Percentiles rank a stretch among this genome's conserved stretches.
Evolutionary conservation across 2,113 vertebrate genomes (phyloP).

Genomic region (Gavia stellata): DNA sequence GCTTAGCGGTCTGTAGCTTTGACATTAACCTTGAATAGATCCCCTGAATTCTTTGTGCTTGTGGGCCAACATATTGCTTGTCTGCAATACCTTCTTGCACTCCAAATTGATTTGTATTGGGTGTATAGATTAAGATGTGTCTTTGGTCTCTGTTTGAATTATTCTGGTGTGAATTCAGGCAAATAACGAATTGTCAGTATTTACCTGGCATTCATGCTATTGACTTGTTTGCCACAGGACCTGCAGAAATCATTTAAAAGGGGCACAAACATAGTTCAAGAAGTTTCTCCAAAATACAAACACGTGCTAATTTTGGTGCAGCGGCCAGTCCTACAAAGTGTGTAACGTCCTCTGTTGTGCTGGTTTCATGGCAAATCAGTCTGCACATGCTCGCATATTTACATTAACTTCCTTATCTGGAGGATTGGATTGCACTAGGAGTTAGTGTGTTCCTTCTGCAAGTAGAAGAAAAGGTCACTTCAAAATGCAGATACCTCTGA

Average conservation of each 20-base stretch:
- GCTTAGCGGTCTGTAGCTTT: neutral
- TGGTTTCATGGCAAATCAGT: neutral
- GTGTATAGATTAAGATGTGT: neutral
- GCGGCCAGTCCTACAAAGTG: neutral
- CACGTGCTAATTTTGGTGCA: neutral
- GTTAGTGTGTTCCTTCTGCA: neutral
- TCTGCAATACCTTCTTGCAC: neutral
- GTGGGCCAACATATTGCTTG: neutral
- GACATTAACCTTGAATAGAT: neutral
- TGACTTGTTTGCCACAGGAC: neutral
- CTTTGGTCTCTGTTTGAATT: neutral
- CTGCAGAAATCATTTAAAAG: neutral
- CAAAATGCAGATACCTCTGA: neutral
- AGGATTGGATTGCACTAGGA: neutral
- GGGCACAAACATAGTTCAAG: neutral
- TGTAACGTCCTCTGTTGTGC: neutral
- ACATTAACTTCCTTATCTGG: neutral
- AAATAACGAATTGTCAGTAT: neutral
- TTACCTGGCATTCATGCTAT: neutral
- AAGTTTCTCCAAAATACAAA: neutral
- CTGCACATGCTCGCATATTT: neutral
- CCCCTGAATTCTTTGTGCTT: neutral
- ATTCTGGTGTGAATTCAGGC: neutral
- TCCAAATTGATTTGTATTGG: neutral
- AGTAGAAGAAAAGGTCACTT: neutral